These are phyloP conservation scores for Mycteria americana DNA, from an alignment of 2,797 vertebrate species.

Conservation along the genomic window DNA sequence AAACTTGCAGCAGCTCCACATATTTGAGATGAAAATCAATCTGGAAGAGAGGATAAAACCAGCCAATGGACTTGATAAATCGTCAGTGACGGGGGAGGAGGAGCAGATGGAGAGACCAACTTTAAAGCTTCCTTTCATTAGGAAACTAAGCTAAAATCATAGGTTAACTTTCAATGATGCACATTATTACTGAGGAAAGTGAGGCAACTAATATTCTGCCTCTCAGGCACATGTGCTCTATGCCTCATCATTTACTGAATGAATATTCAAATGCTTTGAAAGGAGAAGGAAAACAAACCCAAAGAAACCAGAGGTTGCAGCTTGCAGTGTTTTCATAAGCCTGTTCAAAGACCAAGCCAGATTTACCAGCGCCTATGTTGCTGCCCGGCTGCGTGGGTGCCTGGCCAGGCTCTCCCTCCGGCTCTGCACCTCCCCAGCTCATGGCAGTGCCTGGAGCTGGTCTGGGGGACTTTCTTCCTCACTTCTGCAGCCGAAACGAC, in stretches of 20 bases:
- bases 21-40: neutral
- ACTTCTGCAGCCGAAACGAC: neutral
- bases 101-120: neutral
- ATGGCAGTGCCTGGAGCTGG: neutral
- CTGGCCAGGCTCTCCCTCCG: neutral
- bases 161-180: neutral
- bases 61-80: neutral
- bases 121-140: neutral
- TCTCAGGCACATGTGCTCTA: neutral
- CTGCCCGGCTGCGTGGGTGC: neutral
- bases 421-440: neutral
- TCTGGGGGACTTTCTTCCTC: neutral
- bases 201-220: neutral
- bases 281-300: neutral
- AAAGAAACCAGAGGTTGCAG: neutral
- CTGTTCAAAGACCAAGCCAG: neutral
- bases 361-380: rapidly evolving
- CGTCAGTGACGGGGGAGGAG: neutral
- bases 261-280: conserved; percentile 19
- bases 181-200: neutral
- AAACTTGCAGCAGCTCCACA: neutral
- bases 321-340: neutral
- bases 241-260: neutral
- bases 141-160: neutral
- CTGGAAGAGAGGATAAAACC: neutral